Conservation (phyloP, 2,888 invertebrate species). For the Lasioglossum malachurum region DNA sequence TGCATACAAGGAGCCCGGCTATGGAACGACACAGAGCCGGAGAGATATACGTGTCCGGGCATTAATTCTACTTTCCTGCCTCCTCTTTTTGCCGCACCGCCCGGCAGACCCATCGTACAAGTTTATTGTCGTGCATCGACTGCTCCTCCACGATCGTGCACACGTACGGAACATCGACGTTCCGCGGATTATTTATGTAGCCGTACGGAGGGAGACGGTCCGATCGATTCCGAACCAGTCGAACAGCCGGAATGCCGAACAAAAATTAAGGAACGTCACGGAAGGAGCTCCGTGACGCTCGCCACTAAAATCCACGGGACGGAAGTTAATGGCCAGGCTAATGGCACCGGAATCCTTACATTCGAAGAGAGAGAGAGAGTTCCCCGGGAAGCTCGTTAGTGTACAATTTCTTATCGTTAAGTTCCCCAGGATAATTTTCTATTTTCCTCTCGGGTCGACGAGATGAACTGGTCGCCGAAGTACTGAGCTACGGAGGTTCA, state of each 20-base stretch:
- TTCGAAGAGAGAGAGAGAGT: background rate
- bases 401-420: background rate
- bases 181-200: constrained; percentile 64
- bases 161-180: constrained; percentile 29
- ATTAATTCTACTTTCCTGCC: constrained; percentile 50
- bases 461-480: background rate
- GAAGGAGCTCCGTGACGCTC: constrained; percentile 35
- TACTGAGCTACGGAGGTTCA: background rate
- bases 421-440: background rate
- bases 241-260: constrained; percentile 40
- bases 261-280: constrained; percentile 65
- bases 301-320: background rate
- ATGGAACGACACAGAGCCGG: constrained; percentile 36
- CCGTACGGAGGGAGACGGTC: constrained; percentile 1
- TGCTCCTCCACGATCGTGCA: constrained; percentile 21
- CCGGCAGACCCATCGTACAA: constrained; percentile 41
- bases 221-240: constrained; percentile 57
- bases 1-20: constrained; percentile 36
- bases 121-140: constrained; percentile 56
- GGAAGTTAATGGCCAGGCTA: background rate
- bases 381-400: background rate
- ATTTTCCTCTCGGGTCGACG: background rate
- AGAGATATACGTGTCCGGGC: constrained; percentile 36
- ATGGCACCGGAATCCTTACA: background rate
- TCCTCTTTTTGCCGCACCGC: constrained; percentile 34